Percentiles rank a stretch among this genome's conserved stretches.
Conservation (phyloP, 2,113 vertebrate species). For the Paracanthobrama guichenoti region DNA sequence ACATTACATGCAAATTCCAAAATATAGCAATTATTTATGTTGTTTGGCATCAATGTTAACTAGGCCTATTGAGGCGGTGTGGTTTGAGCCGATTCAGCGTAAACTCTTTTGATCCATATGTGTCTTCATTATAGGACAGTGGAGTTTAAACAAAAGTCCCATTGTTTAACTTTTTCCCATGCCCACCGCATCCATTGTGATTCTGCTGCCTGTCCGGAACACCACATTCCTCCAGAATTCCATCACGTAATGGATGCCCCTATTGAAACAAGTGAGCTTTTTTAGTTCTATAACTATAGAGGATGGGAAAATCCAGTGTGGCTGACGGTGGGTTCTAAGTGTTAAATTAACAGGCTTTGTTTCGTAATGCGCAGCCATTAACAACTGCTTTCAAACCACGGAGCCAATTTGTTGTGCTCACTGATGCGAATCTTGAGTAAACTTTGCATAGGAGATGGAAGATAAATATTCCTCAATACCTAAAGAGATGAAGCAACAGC, state of each 20-base stretch:
- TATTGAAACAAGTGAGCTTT: constrained; percentile 29
- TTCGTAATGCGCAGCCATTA: background rate
- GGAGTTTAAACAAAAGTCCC: constrained; percentile 51
- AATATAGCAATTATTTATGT: constrained; percentile 13
- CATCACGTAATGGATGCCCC: constrained; percentile 39
- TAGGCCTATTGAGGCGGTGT: background rate
- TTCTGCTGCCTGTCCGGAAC: constrained; percentile 33
- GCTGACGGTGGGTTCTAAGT: background rate
- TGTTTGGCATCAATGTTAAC: background rate
- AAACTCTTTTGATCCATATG: constrained; percentile 45
- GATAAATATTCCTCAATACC: constrained; percentile 60
- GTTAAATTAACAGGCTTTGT: constrained; percentile 25
- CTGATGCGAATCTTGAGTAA: constrained; percentile 22
- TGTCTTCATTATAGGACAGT: constrained; percentile 67
- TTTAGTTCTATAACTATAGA: background rate
- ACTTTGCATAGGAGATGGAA: constrained; percentile 34
- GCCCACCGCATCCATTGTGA: constrained; percentile 54
- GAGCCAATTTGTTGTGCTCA: constrained; percentile 24
- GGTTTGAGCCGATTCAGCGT: background rate
- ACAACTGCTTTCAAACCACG: background rate
- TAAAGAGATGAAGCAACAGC: constrained; percentile 58
- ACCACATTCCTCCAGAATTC: constrained; percentile 56
- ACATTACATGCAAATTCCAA: background rate
- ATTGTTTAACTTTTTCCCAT: constrained; percentile 51
- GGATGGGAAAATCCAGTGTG: background rate